Evolutionary conservation across 35 echinoderm and acorn worm species (phyloP).

Genomic region (Apostichopus californicus): DNA sequence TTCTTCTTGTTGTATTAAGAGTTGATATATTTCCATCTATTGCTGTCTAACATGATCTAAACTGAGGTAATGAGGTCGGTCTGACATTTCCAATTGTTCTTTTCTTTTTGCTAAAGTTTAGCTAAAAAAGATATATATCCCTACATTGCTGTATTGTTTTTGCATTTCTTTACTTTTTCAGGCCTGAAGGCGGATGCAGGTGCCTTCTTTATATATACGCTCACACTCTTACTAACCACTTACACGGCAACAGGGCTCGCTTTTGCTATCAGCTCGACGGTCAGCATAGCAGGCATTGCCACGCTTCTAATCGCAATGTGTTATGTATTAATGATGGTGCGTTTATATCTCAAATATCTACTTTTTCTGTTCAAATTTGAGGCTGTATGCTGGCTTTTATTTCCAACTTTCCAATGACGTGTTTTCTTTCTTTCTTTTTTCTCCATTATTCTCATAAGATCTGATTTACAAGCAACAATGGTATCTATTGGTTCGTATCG

Average conservation of each 20-base stretch:
- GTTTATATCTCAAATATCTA: neutral
- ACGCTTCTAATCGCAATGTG: conserved; percentile 73
- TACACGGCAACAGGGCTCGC: conserved; percentile 72
- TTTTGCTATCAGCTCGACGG: conserved; percentile 83
- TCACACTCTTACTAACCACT: conserved; percentile 75
- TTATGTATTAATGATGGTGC: conserved; percentile 97
- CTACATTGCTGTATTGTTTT: neutral
- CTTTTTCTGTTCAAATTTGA: too few species aligned
- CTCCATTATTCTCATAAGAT: too few species aligned
- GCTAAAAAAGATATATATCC: too few species aligned
- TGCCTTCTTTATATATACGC: conserved; percentile 77
- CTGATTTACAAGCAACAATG: too few species aligned
- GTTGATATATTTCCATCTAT: too few species aligned
- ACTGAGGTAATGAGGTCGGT: too few species aligned
- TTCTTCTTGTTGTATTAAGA: too few species aligned
- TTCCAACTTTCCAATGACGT: neutral
- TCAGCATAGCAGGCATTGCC: conserved; percentile 81
- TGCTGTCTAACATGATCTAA: too few species aligned
- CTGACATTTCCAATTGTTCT: too few species aligned
- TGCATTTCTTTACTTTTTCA: conserved; percentile 6
- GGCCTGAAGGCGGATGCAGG: conserved; percentile 60
- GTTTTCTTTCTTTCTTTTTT: neutral
- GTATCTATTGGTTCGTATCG: too few species aligned
- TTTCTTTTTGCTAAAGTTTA: too few species aligned
- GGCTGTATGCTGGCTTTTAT: neutral